Base-by-base conservation (phyloP, 2,113 vertebrate genomes). In the Bubo scandiacus region DNA sequence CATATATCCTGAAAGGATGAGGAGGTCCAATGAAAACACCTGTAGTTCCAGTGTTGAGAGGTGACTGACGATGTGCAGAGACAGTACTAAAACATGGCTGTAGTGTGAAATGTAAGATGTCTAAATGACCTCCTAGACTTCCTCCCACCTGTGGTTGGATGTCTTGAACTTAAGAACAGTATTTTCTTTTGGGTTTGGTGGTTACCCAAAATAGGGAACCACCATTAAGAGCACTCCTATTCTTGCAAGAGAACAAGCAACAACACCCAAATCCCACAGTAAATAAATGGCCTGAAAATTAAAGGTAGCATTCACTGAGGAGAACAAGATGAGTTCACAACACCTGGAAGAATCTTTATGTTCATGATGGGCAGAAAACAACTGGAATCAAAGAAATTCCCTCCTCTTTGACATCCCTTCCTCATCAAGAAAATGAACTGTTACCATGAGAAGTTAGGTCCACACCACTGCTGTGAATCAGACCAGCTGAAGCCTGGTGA, bases 51-150 rank as follows among this genome's bases (percentile, higher is more conserved):
- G 21, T 13, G 32, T 21, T 74, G 40, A 18, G 5, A 40, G 23
- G 21, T 54, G 34, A 40, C 26, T 38, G 38, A 30, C 0, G 0
- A 8, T 17, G 5, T 42, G 57, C n/a, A 91, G 43, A 84, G 55
- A 55, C 29, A 42, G 9, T n/a, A 16, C 8, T 45, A 52, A 78
- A 91, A 47, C 15, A 21, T 6, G 11, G 4, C 17, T 58, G 12
- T 42, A 40, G 32, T 15, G 11, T 22, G 6, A 68, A 85, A 86
- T 72, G 19, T 15, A 42, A 42, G 40, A 42, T 42, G 13, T 42
- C 40, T 81, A 36, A 66, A 78, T 63, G n/a, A 13, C 8, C 8
- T 73, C 14, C 30, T 32, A 72, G 27, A 43, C 27, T 65, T 78
- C 38, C 11, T 92, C 23, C 17, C 25, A 49, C 9, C 8, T 57